phyloP scores from a whole-genome alignment of 2,797 vertebrate genomes.

The Tarsius wallacei region DNA sequence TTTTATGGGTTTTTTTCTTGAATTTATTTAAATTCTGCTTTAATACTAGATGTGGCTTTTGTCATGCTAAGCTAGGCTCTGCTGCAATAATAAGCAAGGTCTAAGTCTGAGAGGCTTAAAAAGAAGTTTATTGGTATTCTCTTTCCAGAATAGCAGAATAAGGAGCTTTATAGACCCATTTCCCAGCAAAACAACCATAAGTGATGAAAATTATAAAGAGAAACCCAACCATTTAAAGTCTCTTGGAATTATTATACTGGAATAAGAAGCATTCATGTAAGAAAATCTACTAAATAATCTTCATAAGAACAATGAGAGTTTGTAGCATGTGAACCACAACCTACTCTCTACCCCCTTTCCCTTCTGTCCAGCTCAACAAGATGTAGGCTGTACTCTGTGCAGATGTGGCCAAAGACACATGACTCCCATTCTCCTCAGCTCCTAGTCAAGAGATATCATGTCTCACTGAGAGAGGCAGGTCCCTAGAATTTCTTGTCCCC shows the following conservation, averaged over 20 bases:
- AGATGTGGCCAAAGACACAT: neutral
- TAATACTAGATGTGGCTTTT: neutral
- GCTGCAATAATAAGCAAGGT: neutral
- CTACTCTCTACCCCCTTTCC: neutral
- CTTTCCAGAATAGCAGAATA: neutral
- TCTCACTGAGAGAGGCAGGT: neutral
- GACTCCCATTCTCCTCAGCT: neutral
- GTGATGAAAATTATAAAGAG: neutral
- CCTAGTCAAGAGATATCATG: neutral
- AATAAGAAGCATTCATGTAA: neutral
- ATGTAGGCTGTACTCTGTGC: neutral
- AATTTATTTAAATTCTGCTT: slow-evolving; percentile 2
- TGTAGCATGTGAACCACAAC: neutral
- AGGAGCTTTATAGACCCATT: neutral
- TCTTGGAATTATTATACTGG: neutral
- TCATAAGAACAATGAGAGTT: neutral
- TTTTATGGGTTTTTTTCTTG: neutral
- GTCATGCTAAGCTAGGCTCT: neutral
- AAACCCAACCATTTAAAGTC: neutral
- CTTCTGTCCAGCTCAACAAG: neutral
- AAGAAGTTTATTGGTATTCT: neutral
- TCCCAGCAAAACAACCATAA: neutral
- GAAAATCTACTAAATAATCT: neutral
- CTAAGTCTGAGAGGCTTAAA: neutral
- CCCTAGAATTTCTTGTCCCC: neutral